A percentile compares a stretch with the other conserved stretches of the same genome.
Evolutionary conservation across 2,888 invertebrate species (phyloP).

Genomic region (Mongoloraphidia duomilia): DNA sequence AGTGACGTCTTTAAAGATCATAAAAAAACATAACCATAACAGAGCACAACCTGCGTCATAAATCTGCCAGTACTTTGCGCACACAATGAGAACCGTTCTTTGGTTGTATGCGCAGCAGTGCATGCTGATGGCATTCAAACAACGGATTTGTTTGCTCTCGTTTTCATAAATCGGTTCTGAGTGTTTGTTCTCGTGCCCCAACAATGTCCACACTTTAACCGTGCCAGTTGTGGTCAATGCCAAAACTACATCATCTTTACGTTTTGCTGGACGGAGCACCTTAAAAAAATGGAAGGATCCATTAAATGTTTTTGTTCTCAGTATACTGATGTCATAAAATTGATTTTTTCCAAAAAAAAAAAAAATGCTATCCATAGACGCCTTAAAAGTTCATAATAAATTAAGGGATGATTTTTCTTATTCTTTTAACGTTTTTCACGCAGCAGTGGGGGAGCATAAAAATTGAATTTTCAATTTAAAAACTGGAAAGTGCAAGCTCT

Average conservation of each 20-base stretch:
- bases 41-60: conserved; percentile 54
- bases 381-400: no score
- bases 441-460: no score
- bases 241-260: conserved; percentile 88
- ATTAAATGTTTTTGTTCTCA: no score
- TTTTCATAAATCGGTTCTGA: conserved; percentile 86
- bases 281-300: conserved; percentile 19
- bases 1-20: not conserved
- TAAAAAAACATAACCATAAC: conserved; percentile 2
- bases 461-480: no score
- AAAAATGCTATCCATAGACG: no score
- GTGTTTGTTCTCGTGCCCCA: conserved; percentile 76
- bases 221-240: conserved; percentile 92
- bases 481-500: no score
- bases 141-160: conserved; percentile 93
- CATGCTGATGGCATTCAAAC: conserved; percentile 82
- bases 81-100: conserved; percentile 90
- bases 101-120: conserved; percentile 93
- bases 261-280: conserved; percentile 54
- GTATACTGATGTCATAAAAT: no score
- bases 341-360: no score
- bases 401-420: no score
- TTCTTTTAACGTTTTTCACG: no score
- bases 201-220: conserved; percentile 92
- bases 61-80: conserved; percentile 93